Evolutionary conservation across 2,113 vertebrate species (phyloP).

Genomic region (Lagenorhynchus albirostris): DNA sequence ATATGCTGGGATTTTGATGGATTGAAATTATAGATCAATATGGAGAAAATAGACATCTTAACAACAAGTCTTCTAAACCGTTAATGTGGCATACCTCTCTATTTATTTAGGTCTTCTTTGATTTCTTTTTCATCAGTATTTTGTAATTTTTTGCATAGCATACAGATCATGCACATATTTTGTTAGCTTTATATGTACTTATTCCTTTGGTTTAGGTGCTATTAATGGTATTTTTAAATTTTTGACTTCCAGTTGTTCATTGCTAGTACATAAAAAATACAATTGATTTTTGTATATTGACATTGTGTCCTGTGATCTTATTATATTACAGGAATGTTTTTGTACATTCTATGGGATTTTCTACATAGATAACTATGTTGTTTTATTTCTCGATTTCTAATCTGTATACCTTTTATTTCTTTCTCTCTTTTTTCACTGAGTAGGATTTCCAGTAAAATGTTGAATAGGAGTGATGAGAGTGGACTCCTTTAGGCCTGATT

Average conservation of each 20-base stretch:
- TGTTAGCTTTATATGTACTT: background rate
- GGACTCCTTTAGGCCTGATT: background rate
- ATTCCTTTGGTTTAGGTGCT: background rate
- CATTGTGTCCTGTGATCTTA: background rate
- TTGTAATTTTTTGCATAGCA: background rate
- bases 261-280: background rate
- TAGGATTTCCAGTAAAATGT: background rate
- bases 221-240: background rate
- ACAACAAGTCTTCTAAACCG: background rate
- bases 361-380: background rate
- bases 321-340: background rate
- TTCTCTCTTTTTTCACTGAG: background rate
- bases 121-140: background rate
- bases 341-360: background rate
- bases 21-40: no score
- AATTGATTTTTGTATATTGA: background rate
- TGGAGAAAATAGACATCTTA: no score
- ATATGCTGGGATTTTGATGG: no score
- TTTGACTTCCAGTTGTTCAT: background rate
- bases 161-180: background rate
- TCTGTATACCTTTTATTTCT: background rate
- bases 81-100: background rate
- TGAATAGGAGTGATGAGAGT: background rate
- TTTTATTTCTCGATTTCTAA: background rate
- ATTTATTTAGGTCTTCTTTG: conserved; percentile 7